Evolutionary conservation across 2,888 invertebrate species (phyloP), one percentile per base, ranked within the genome.

Genomic region (Thymelicus acteon): DNA sequence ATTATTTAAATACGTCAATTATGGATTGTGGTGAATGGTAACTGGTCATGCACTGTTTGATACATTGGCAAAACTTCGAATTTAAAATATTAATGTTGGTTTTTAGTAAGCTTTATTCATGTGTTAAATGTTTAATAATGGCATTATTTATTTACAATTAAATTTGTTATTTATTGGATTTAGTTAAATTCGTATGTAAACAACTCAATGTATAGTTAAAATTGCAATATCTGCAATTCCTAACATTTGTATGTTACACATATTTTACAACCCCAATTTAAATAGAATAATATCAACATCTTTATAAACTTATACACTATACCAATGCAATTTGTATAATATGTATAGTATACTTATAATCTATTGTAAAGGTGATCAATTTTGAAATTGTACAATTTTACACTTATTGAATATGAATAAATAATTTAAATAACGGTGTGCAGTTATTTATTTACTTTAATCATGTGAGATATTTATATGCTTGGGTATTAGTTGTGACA

Each of bases 371-470:
- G 57, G 79, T 82, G 77, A 84, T 81, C 84, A 81, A 88, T 91
- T 91, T 91, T 86, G 87, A 87, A 85, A 84, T 83, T 92, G 91
- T 92, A 92, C 91, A 92, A 90, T 89, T 92, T 92, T 92, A 92
- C 89, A 92, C 84, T 76, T 82, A 85, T 85, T 79, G 79, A 89
- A 82, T 86, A 84, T 86, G 85, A 82, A 77, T 80, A 75, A 78
- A 79, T 77, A 79, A 80, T 49, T 31, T 54, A 63, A 75, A 74
- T 73, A 47, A 61, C 7, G 49, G 15, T 64, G 63, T 62, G 61
- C 60, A 12, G 19, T 52, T 52, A 19, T 52, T 52, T 52, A 15
- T 15, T 52, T 19, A 31, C 31, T 52, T 6, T 40, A 44, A 12
- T 10, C 4, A 44, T 4, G 10, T 3, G 8, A 44, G 44, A 44